Percentiles rank a stretch among this genome's conserved stretches.
Conservation (phyloP, 2,797 vertebrate species). For the Cyclopterus lumpus region DNA sequence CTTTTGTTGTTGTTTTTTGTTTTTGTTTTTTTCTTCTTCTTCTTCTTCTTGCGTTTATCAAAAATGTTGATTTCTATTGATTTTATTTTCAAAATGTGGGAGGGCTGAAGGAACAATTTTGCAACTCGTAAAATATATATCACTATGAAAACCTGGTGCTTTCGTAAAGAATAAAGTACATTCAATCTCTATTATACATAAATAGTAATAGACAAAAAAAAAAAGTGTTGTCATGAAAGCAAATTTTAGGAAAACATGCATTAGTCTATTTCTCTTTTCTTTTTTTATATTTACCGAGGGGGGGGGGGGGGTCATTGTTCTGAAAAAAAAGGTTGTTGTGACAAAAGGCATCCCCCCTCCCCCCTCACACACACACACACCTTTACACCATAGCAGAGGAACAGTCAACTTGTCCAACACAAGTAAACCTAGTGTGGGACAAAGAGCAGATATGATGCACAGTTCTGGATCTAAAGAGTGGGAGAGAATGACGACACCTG, state of each 20-base stretch:
- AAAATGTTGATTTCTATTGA: slow-evolving; percentile 75
- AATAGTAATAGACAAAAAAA: slow-evolving; percentile 87
- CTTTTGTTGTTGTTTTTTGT: slow-evolving; percentile 57
- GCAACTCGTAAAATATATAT: slow-evolving; percentile 87
- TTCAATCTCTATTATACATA: slow-evolving; percentile 92
- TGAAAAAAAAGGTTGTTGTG: slow-evolving; percentile 76
- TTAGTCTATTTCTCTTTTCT: slow-evolving; percentile 87
- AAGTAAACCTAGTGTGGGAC: slow-evolving; percentile 42
- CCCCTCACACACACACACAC: slow-evolving; percentile 35
- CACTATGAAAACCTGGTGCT: slow-evolving; percentile 91
- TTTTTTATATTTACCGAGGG: slow-evolving; percentile 87
- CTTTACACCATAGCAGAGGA: slow-evolving; percentile 64
- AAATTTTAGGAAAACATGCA: slow-evolving; percentile 89
- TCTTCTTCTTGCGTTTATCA: slow-evolving; percentile 47
- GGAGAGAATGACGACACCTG: slow-evolving; percentile 19
- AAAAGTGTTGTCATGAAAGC: slow-evolving; percentile 88
- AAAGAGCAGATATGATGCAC: slow-evolving; percentile 81
- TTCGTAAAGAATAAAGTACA: slow-evolving; percentile 91
- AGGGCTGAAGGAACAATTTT: slow-evolving; percentile 92
- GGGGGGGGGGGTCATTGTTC: slow-evolving; percentile 83
- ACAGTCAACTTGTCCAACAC: slow-evolving; percentile 10
- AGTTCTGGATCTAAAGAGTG: slow-evolving; percentile 32
- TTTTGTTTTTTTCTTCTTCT: slow-evolving; percentile 42
- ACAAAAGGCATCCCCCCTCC: slow-evolving; percentile 84
- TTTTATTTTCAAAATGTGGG: slow-evolving; percentile 85